Percentiles rank a stretch among this genome's conserved stretches.
Conservation (phyloP, 2,888 invertebrate species). For the Melieria crassipennis region DNA sequence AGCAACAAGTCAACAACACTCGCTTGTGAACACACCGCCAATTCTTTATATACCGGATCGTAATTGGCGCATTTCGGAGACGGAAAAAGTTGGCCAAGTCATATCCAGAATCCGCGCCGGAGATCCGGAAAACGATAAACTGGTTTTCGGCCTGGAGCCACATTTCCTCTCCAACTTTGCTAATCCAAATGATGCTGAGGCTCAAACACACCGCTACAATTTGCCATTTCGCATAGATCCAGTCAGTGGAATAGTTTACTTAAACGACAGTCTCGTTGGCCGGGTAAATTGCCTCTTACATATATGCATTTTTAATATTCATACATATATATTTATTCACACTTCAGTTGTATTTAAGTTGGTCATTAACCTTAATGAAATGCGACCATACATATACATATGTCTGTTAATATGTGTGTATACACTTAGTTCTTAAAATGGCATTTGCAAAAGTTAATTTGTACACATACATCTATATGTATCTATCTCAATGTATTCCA, state of each 20-base stretch:
- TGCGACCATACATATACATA: no score
- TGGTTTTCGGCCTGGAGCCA: conserved; percentile 77
- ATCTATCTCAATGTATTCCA: conserved; percentile 50
- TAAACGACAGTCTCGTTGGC: conserved; percentile 80
- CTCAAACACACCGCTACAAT: conserved; percentile 43
- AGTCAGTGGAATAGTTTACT: conserved; percentile 78
- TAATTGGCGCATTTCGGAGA: conserved; percentile 79
- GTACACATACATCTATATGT: no score
- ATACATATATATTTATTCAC: no score
- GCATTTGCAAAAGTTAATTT: no score
- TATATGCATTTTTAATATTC: no score
- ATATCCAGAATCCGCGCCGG: conserved; percentile 77
- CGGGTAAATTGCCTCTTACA: conserved; percentile 70
- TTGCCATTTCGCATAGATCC: conserved; percentile 82
- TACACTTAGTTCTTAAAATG: no score
- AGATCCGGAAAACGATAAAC: conserved; percentile 72
- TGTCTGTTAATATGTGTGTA: no score
- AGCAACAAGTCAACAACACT: conserved; percentile 40
- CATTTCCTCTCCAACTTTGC: conserved; percentile 58
- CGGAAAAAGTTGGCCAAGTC: conserved; percentile 76
- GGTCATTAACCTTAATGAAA: no score
- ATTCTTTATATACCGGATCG: conserved; percentile 76
- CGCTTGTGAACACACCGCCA: conserved; percentile 68
- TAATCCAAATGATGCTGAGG: conserved; percentile 47
- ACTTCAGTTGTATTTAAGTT: no score